A percentile compares a stretch with the other conserved stretches of the same genome.
Conservation (phyloP, 2,797 vertebrate genomes). For the Leptodactylus fallax region DNA sequence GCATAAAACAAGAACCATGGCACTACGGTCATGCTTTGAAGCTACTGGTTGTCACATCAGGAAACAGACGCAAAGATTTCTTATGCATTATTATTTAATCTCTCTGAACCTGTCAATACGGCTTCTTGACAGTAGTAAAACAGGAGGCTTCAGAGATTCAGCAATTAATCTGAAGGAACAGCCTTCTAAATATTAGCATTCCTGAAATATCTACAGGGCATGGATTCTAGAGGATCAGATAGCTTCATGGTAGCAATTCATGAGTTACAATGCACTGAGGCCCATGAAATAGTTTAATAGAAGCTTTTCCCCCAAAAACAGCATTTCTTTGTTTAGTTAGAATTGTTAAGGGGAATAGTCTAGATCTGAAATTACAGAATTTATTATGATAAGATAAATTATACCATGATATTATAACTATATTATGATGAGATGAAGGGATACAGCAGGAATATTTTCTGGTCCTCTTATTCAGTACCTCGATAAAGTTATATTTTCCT, state of each 20-base stretch:
- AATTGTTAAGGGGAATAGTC: too few relatives aligned
- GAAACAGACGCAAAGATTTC: slow-evolving; percentile 20
- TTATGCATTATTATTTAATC: slow-evolving; percentile 31
- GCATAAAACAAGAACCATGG: slow-evolving; percentile 46
- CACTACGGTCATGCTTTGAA: slow-evolving; percentile 39
- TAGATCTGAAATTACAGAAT: too few relatives aligned
- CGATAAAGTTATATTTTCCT: too few relatives aligned
- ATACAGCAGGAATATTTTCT: too few relatives aligned
- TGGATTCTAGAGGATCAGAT: not conserved
- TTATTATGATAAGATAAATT: too few relatives aligned
- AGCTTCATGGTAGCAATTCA: too few relatives aligned
- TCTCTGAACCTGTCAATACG: slow-evolving; percentile 20
- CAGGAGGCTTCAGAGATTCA: not conserved
- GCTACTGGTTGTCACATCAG: slow-evolving; percentile 11
- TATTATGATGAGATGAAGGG: too few relatives aligned
- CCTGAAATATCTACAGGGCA: not conserved
- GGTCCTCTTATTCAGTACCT: too few relatives aligned
- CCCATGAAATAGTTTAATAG: not conserved
- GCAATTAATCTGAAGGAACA: slow-evolving; percentile 6
- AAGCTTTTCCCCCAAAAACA: not conserved
- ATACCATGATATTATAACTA: too few relatives aligned
- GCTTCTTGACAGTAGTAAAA: slow-evolving; percentile 23
- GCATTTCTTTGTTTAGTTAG: too few relatives aligned
- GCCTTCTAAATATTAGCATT: not conserved
- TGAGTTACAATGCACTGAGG: too few relatives aligned